Evolutionary conservation across 1,140 invertebrate genomes (phyloP), one percentile per base, ranked within the genome.

Genomic region (Planococcus citri): DNA sequence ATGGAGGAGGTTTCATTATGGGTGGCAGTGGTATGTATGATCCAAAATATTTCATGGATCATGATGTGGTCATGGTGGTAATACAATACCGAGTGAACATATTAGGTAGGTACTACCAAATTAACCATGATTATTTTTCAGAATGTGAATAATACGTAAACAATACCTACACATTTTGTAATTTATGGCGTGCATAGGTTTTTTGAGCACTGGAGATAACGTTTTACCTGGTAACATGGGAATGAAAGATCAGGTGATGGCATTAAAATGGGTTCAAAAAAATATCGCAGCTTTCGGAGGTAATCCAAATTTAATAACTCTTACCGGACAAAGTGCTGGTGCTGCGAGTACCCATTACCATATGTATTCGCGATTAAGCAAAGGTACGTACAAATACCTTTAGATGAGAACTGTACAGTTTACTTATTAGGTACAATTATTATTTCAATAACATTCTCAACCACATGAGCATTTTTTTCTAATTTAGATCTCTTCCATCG

Each of bases 201-300:
- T 64, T 64, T 64, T 64, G 24, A 64, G 60, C 25, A 27, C 60
- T 17, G 60, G 22, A 2, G 60, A 64, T 25, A 6, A 25, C 21
- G 25, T 64, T 1, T 27, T 64, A 17, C 86, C 92, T 0, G 95
- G 94, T 14, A 98, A 98, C 79, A 92, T 86, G 74, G 95, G 94
- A 0, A 79, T 97, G 73, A 84, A 92, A 80, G 94, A 97, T 75
- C 94, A 96, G 81, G 83, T 92, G 38, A 88, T 92, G 6, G 90
- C 92, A 0, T 77, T 95, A 27, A 83, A 86, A 73, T 95, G 91
- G 91, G 84, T 97, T 0, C 86, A 90, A 75, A 85, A 86, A 58
- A 94, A 95, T 76, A 94, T 95, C 14, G 83, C 87, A 70, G 76
- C 80, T 57, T 98, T 98, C 76, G 90, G 91, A 20, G 95, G 95